These are phyloP conservation scores for Toxonevra muliebris DNA, from an alignment of 2,888 invertebrate genomes.

Conservation along the genomic window DNA sequence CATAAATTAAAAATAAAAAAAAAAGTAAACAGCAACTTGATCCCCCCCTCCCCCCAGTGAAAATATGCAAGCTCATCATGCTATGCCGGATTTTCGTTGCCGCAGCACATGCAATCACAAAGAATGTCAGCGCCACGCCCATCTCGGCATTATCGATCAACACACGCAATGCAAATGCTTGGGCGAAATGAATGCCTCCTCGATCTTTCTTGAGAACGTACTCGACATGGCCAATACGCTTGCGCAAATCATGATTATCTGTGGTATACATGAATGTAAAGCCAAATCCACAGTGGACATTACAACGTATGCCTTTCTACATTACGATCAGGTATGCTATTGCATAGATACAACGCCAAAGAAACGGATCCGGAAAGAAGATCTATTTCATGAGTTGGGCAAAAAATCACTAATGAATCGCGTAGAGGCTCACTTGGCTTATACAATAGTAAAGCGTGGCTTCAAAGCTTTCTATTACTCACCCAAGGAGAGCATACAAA, in stretches of 20 bases:
- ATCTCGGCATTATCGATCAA: conserved; percentile 56
- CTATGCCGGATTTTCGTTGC: conserved; percentile 55
- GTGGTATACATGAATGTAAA: conserved; percentile 62
- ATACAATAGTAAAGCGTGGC: conserved; percentile 58
- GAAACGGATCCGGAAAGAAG: conserved; percentile 58
- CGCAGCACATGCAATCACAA: conserved; percentile 54
- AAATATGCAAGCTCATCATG: conserved; percentile 55
- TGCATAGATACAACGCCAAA: conserved; percentile 53
- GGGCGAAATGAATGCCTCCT: conserved; percentile 53
- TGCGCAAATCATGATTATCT: conserved; percentile 57
- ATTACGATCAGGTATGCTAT: conserved; percentile 60
- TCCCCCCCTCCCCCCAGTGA: no score
- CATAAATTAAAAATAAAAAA: no score
- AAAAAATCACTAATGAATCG: conserved; percentile 61
- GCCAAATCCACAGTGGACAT: conserved; percentile 60
- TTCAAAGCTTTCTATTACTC: conserved; percentile 61
- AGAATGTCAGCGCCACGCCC: conserved; percentile 57
- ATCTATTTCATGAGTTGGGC: conserved; percentile 57
- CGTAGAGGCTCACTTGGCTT: conserved; percentile 59
- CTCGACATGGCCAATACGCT: conserved; percentile 57
- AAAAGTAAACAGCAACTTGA: no score
- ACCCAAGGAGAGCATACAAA: conserved; percentile 39
- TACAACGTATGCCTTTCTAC: conserved; percentile 56
- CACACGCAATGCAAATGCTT: conserved; percentile 48
- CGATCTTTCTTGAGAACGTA: conserved; percentile 59